Base-by-base conservation (phyloP, 2,797 vertebrate species). In the Astyanax mexicanus region DNA sequence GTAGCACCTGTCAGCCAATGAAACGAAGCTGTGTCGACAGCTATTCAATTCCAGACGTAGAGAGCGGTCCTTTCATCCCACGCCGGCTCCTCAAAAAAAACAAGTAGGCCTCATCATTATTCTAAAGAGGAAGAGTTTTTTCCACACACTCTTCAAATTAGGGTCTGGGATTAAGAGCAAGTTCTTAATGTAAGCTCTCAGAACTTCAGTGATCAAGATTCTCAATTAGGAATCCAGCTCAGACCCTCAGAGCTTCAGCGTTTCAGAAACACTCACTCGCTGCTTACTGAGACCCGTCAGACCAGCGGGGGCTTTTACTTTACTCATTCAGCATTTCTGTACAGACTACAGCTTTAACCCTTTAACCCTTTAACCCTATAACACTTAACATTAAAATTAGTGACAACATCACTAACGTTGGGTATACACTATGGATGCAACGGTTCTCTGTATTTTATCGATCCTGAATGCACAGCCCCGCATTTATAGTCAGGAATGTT, bases 41-140 rank as follows among this genome's bases (percentile, higher is more conserved):
- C 61, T 67, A 74, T 71, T 80, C 75, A 69, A 19, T 79, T 60
- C 23, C 10, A 64, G 52, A 62, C 49, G 44, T 55, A 52, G 58
- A 75, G 72, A 77, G 61, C 49, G 35, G 52, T 61, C 55, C 74
- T 83, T 81, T 82, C 64, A 78, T 80, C 67, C 67, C 29, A 6
- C 52, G n/a, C 60, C 55, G 64, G 58, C 61, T 52, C 54, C 27
- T 38, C 69, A n/a, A 71, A 76, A n/a, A 81, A 71, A 66, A 66
- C 73, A 60, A 62, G 45, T 37, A 35, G 45, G 38, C 32, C 66
- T 80, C 72, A 75, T 82, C 64, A 67, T 80, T 80, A 79, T 80
- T 84, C 72, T 74, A 51, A 54, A 71, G 68, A 72, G 64, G 27
- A 55, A 57, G 71, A 58, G 51, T 32, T 57, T 55, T 57, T 32